Conservation (phyloP, 2,113 vertebrate genomes). For the Aptenodytes forsteri region DNA sequence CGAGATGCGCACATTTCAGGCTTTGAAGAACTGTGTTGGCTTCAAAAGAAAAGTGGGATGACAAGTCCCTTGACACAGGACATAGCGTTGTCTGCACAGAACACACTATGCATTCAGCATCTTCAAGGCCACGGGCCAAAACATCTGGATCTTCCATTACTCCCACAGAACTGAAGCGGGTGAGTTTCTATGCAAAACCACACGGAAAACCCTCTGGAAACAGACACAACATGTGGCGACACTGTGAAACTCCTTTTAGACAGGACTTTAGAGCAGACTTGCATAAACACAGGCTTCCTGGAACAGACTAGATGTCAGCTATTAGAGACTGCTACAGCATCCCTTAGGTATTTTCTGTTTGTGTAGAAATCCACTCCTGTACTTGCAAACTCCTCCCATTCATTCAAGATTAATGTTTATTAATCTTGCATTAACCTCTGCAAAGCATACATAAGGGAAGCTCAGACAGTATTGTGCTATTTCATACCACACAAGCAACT, state of each 20-base stretch:
- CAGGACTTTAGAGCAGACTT: not conserved
- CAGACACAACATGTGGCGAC: not conserved
- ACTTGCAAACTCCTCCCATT: conserved; percentile 2
- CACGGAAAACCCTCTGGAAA: not conserved
- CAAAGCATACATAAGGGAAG: not conserved
- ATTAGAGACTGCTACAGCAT: not conserved
- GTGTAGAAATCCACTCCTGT: not conserved
- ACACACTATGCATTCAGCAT: not conserved
- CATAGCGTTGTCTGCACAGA: not conserved
- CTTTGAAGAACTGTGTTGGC: not conserved
- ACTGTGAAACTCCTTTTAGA: not conserved
- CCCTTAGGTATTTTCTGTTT: not conserved
- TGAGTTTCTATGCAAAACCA: not conserved
- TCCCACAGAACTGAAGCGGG: not conserved
- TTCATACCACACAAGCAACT: not conserved
- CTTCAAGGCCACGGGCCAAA: not conserved
- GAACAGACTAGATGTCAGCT: not conserved
- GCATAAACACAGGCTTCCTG: not conserved
- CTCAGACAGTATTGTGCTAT: not conserved
- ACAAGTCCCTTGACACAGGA: not conserved
- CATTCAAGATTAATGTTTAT: not conserved
- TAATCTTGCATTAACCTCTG: not conserved
- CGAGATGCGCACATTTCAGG: not conserved
- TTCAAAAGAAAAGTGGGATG: not conserved
- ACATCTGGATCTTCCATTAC: not conserved